A percentile compares a stretch with the other conserved stretches of the same genome.
Conservation (phyloP, 2,888 invertebrate species). For the Eilema depressum region DNA sequence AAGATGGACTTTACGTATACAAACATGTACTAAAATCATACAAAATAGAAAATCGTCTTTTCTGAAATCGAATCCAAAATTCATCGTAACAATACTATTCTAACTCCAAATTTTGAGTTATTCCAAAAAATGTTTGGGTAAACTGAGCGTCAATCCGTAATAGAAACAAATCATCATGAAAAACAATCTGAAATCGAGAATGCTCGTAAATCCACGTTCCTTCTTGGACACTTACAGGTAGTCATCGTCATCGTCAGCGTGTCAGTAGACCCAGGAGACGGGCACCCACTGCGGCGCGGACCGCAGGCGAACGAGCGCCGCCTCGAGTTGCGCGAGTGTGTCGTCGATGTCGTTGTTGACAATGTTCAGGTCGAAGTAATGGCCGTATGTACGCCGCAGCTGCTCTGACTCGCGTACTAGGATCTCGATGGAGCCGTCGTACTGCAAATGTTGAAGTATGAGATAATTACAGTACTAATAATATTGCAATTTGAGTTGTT, state of each 20-base stretch:
- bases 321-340: slow-evolving; percentile 97
- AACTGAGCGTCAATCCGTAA: slow-evolving; percentile 31
- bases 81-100: not conserved
- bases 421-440: slow-evolving; percentile 98
- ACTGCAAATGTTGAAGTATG: slow-evolving; percentile 86
- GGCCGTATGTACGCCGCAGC: slow-evolving; percentile 98
- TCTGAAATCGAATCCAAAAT: not conserved
- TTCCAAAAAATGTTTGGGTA: slow-evolving; percentile 22
- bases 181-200: slow-evolving; percentile 35
- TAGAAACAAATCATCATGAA: slow-evolving; percentile 36
- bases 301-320: slow-evolving; percentile 96
- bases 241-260: slow-evolving; percentile 57
- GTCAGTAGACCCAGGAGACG: slow-evolving; percentile 99
- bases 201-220: slow-evolving; percentile 19
- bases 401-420: slow-evolving; percentile 98
- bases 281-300: slow-evolving; percentile 98
- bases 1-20: slow-evolving; percentile 34
- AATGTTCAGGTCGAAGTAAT: slow-evolving; percentile 99
- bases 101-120: not conserved
- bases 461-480: too few relatives aligned
- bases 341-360: slow-evolving; percentile 99
- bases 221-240: slow-evolving; percentile 51
- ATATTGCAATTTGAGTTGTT: too few relatives aligned
- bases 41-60: too few relatives aligned
- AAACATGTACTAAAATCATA: not conserved